Evolutionary conservation across 2,113 vertebrate genomes (phyloP).

Genomic region (Sterrhoptilus dennistouni): DNA sequence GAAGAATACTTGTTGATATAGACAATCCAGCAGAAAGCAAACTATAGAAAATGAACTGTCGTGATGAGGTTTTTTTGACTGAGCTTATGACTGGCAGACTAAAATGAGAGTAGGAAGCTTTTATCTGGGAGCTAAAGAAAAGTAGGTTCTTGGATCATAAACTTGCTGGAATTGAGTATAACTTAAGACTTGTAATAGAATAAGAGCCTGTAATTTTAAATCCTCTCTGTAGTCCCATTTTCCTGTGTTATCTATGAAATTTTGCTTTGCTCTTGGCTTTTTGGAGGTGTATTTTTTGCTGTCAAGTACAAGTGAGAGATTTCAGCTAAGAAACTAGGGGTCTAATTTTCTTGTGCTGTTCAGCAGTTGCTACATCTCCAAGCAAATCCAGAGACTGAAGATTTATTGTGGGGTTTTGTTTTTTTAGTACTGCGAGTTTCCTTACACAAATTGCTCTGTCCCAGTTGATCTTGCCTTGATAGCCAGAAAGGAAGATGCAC

Average conservation of each 20-base stretch:
- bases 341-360: not conserved
- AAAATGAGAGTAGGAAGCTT: not conserved
- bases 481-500: not conserved
- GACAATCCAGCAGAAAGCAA: not conserved
- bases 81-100: not conserved
- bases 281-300: not conserved
- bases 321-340: not conserved
- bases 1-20: not conserved
- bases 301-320: not conserved
- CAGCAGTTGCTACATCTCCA: not conserved
- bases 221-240: not conserved
- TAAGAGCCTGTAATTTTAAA: not conserved
- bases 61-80: not conserved
- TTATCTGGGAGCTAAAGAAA: not conserved
- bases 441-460: not conserved
- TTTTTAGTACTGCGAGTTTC: accelerated
- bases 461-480: not conserved
- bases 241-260: not conserved
- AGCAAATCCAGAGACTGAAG: not conserved
- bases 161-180: not conserved
- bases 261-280: not conserved
- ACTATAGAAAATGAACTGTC: not conserved
- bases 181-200: not conserved
- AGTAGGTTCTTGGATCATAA: not conserved
- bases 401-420: not conserved